Percentiles rank a stretch among this genome's conserved stretches.
phyloP scores from a whole-genome alignment of 2,888 invertebrate genomes.

The Nymphalis urticae region DNA sequence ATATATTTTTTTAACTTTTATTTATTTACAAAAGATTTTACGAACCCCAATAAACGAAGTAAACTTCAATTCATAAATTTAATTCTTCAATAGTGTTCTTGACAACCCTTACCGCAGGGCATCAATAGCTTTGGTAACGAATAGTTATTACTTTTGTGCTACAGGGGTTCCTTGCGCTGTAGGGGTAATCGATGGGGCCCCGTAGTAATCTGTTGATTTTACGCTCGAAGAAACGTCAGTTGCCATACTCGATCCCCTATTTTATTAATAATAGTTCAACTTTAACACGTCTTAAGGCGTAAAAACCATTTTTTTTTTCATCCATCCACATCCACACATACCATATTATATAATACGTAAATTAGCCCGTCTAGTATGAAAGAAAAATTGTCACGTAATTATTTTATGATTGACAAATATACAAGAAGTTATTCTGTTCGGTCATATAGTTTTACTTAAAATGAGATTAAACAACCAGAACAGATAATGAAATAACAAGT shows the following conservation, averaged over 20 bases:
- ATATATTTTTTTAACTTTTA: conserved; percentile 6
- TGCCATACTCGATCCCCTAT: conserved; percentile 60
- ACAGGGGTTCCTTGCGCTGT: conserved; percentile 59
- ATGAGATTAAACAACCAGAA: conserved; percentile 10
- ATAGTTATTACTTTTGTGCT: conserved; percentile 67
- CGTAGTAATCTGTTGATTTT: conserved; percentile 80
- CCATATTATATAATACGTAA: too few species aligned
- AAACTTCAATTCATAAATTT: conserved; percentile 39
- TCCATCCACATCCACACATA: too few species aligned
- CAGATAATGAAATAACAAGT: conserved; percentile 39
- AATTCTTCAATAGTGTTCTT: conserved; percentile 46
- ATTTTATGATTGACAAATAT: background rate
- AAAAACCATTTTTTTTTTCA: too few species aligned
- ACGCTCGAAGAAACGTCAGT: conserved; percentile 64
- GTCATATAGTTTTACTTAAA: conserved; percentile 4
- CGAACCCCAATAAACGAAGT: conserved; percentile 38
- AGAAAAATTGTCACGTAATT: conserved; percentile 36
- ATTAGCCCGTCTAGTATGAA: background rate
- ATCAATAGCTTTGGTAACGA: conserved; percentile 75
- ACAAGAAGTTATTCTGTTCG: background rate
- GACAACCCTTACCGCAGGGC: conserved; percentile 69
- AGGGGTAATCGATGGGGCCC: conserved; percentile 57
- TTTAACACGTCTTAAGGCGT: conserved; percentile 70
- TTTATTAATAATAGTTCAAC: conserved; percentile 71
- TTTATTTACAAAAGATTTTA: conserved; percentile 32